A percentile compares a stretch with the other conserved stretches of the same genome.
phyloP scores from a whole-genome alignment of 2,797 vertebrate genomes.

The Typhlichthys subterraneus region DNA sequence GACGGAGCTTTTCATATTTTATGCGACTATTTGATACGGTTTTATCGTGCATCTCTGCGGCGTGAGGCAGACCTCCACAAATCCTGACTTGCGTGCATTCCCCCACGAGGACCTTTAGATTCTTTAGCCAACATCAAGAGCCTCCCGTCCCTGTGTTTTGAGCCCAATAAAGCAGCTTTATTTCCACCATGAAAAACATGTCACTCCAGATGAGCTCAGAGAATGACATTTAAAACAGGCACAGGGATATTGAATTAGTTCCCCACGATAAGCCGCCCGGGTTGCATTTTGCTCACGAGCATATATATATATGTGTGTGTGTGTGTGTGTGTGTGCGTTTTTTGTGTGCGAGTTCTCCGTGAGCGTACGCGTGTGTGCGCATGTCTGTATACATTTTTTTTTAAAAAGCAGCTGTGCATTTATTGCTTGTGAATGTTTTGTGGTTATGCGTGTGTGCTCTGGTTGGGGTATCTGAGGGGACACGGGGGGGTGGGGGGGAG shows the following conservation, averaged over 20 bases:
- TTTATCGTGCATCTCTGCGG: slow-evolving; percentile 18
- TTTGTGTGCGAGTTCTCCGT: background rate
- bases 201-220: slow-evolving; percentile 79
- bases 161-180: slow-evolving; percentile 74
- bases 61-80: slow-evolving; percentile 48
- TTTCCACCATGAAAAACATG: slow-evolving; percentile 79
- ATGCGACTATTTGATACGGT: too few species aligned
- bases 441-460: slow-evolving; percentile 6
- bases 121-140: slow-evolving; percentile 47
- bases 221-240: slow-evolving; percentile 83
- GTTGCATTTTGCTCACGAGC: slow-evolving; percentile 52
- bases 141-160: slow-evolving; percentile 31
- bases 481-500: slow-evolving; percentile 18
- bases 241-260: slow-evolving; percentile 80
- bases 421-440: slow-evolving; percentile 6
- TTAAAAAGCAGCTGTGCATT: background rate
- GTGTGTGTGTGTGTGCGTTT: slow-evolving; percentile 14
- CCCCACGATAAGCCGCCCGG: slow-evolving; percentile 73
- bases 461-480: background rate
- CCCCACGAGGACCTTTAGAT: slow-evolving; percentile 69
- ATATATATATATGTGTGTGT: slow-evolving; percentile 5
- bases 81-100: slow-evolving; percentile 58
- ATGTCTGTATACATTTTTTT: background rate
- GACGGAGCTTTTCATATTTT: too few species aligned
- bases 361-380: background rate